These are phyloP conservation scores for Toxotes jaculatrix DNA, from an alignment of 2,113 vertebrate genomes.

Conservation along the genomic window DNA sequence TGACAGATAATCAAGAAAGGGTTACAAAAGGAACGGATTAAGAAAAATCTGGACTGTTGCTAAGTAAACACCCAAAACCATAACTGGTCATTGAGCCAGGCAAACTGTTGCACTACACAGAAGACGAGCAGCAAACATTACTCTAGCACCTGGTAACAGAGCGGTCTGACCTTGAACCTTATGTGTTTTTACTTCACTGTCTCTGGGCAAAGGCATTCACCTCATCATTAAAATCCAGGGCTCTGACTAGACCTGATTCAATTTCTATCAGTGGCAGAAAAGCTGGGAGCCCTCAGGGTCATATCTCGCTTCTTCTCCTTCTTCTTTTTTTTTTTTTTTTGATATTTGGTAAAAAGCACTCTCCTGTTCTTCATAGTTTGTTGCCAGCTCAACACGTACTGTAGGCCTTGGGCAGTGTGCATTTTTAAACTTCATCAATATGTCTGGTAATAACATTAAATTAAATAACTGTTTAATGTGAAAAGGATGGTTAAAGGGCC, in stretches of 20 bases:
- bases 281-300: conserved; percentile 29
- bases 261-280: conserved; percentile 30
- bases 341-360: background rate
- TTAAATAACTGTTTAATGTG: background rate
- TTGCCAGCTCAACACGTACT: background rate
- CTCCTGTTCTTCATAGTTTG: conserved; percentile 12
- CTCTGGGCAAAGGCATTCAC: conserved; percentile 46
- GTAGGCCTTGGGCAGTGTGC: background rate
- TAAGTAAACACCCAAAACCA: too few species aligned
- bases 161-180: conserved; percentile 56
- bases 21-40: too few species aligned
- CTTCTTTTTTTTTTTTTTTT: conserved; percentile 27
- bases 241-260: conserved; percentile 46
- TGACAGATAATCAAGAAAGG: background rate
- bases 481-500: background rate
- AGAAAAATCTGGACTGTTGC: too few species aligned
- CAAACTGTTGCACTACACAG: conserved; percentile 24
- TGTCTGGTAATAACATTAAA: background rate
- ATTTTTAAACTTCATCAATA: conserved; percentile 14
- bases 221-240: conserved; percentile 67
- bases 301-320: conserved; percentile 1
- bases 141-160: conserved; percentile 27
- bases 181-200: conserved; percentile 44
- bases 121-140: conserved; percentile 48
- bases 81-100: background rate